phyloP scores from a whole-genome alignment of 2,888 invertebrate genomes.

The Gymnoscelis rufifasciata region DNA sequence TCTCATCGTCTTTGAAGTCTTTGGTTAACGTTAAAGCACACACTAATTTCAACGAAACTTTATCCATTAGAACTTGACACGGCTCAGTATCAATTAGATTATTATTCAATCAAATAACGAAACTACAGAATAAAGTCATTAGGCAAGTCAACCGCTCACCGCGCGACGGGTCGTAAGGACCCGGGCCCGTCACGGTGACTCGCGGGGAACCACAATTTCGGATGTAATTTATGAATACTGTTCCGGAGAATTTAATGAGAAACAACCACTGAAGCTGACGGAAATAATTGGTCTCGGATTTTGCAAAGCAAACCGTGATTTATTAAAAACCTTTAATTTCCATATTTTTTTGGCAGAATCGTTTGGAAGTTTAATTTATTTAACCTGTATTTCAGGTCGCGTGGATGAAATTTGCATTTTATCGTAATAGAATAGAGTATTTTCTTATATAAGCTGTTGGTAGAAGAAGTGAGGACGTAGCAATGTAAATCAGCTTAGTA shows the following conservation, averaged over 20 bases:
- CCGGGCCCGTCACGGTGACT: conserved; percentile 36
- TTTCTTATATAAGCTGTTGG: neutral
- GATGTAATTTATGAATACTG: conserved; percentile 36
- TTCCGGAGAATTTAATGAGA: conserved; percentile 26
- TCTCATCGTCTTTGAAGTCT: no score
- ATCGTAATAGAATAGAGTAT: no score
- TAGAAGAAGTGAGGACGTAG: neutral
- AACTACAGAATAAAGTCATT: conserved; percentile 28
- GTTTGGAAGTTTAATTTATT: neutral
- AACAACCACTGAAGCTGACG: conserved; percentile 32
- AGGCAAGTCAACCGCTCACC: conserved; percentile 25
- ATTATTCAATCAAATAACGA: conserved; percentile 18
- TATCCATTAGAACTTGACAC: conserved; percentile 2
- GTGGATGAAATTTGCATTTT: neutral
- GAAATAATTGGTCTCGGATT: conserved; percentile 30
- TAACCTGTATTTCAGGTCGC: neutral
- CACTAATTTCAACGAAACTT: neutral
- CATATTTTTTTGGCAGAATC: neutral
- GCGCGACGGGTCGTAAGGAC: conserved; percentile 16
- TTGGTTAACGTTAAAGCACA: no score
- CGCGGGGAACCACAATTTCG: conserved; percentile 34
- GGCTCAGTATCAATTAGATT: conserved; percentile 11
- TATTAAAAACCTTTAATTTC: conserved; percentile 11
- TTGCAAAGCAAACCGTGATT: conserved; percentile 20
- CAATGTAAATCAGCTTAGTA: neutral